Evolutionary conservation across 2,113 vertebrate species (phyloP), one percentile per base, ranked within the genome.

Genomic region (Phoenicopterus ruber): DNA sequence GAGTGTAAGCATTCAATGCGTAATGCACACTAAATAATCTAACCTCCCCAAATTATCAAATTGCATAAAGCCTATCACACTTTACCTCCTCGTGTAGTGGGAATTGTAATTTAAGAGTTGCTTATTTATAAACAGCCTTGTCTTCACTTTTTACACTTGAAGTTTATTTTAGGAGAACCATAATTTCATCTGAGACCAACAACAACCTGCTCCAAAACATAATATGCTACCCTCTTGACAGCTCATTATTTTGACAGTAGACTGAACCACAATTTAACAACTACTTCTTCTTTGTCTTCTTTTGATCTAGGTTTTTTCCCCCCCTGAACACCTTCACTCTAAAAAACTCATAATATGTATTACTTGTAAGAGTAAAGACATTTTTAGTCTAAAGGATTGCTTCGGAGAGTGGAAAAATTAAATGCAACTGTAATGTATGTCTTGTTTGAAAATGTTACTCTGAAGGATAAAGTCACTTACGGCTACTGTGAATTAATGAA

Each of bases 211-310:
- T 92, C 71, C 61, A 87, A 91, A 96, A 90, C 21, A 74, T 32
- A 93, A 59, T 58, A 83, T 57, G 36, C 52, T 90, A 90, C 49
- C 73, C 77, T 86, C 84, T 92, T 94, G 92, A 94, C 82, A 97
- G 92, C 93, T 95, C 93, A 94, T 95, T 96, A 97, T 95, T 96
- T 96, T 65, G 61, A 95, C 65, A 90, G 78, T 47, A 91, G 17
- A 50, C 40, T 0, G 3, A 96, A 82, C n/a, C 36, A 57, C 36
- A 94, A 59, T 90, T 85, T 82, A 96, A 93, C 16, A 57, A 76
- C 31, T 86, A 49, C n/a, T 86, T 88, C 52, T 80, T 57, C 58
- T 86, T 69, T n/a, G 46, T 47, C 24, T 94, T 89, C 92, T 83
- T 96, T 97, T 96, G 90, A 95, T 94, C 89, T 82, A 65, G 10